These are phyloP conservation scores for Xanthorhoe spadicearia DNA, from an alignment of 2,888 invertebrate species.

Conservation along the genomic window DNA sequence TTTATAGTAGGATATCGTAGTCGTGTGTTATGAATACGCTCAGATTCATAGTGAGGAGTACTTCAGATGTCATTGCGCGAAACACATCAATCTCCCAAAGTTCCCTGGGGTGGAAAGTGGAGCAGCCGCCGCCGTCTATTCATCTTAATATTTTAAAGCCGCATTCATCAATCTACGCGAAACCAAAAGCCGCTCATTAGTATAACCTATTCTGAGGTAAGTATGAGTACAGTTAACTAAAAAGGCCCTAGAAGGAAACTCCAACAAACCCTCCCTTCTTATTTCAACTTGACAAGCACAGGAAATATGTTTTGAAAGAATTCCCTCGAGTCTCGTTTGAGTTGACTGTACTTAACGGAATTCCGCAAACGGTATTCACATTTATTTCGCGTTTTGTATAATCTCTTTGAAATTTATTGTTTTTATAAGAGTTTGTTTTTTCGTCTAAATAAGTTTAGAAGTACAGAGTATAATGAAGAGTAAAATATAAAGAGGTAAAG, in stretches of 20 bases:
- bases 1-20: not conserved
- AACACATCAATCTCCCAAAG: conserved; percentile 69
- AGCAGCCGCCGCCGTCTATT: conserved; percentile 50
- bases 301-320: not conserved
- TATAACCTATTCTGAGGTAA: not conserved
- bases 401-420: conserved; percentile 9
- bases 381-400: conserved; percentile 4
- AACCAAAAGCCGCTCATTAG: conserved; percentile 49
- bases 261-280: not conserved
- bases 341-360: conserved; percentile 31
- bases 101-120: conserved; percentile 41
- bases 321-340: not conserved
- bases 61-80: conserved; percentile 55
- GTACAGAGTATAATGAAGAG: not conserved
- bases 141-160: conserved; percentile 59
- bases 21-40: not conserved
- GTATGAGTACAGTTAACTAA: not conserved
- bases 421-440: conserved; percentile 1
- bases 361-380: conserved; percentile 17
- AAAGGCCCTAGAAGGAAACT: not conserved
- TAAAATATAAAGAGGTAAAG: not conserved
- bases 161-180: conserved; percentile 56
- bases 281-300: conserved; percentile 1
- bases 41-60: conserved; percentile 38
- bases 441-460: not conserved